Conservation (phyloP, 2,888 invertebrate species). For the Dilophus febrilis region DNA sequence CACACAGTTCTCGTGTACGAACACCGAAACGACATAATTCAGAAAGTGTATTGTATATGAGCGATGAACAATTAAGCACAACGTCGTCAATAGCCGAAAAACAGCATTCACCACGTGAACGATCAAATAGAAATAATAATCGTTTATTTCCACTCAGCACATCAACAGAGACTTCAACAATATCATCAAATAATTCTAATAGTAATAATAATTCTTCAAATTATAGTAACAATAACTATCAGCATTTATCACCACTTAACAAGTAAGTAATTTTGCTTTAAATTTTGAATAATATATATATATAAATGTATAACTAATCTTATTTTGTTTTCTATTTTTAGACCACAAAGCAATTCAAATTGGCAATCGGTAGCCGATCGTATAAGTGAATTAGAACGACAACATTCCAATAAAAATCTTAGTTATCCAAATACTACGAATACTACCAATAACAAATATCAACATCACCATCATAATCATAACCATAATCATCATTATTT, state of each 20-base stretch:
- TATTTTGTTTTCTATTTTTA: neutral
- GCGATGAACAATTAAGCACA: conserved; percentile 26
- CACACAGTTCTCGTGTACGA: conserved; percentile 58
- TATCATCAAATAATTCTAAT: neutral
- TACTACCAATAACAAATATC: conserved; percentile 1
- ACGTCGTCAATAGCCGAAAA: conserved; percentile 12
- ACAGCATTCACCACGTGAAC: conserved; percentile 4
- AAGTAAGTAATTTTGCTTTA: neutral
- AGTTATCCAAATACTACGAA: neutral
- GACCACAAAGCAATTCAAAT: conserved; percentile 13
- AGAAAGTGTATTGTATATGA: conserved; percentile 55
- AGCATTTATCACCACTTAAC: too few relatives aligned
- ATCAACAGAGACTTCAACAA: conserved; percentile 37
- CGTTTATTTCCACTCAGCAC: conserved; percentile 53
- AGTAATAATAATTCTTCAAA: too few relatives aligned
- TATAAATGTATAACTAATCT: neutral
- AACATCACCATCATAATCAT: conserved; percentile 17
- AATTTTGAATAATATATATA: neutral
- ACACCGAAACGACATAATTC: conserved; percentile 63
- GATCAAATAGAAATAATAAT: conserved; percentile 29
- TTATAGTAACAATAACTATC: too few relatives aligned
- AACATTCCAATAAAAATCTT: conserved; percentile 12
- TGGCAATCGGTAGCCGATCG: conserved; percentile 47
- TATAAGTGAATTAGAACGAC: conserved; percentile 45
- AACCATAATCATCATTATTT: conserved; percentile 32